Conservation (phyloP, 2,113 vertebrate species). For the Pteruthius melanotis region DNA sequence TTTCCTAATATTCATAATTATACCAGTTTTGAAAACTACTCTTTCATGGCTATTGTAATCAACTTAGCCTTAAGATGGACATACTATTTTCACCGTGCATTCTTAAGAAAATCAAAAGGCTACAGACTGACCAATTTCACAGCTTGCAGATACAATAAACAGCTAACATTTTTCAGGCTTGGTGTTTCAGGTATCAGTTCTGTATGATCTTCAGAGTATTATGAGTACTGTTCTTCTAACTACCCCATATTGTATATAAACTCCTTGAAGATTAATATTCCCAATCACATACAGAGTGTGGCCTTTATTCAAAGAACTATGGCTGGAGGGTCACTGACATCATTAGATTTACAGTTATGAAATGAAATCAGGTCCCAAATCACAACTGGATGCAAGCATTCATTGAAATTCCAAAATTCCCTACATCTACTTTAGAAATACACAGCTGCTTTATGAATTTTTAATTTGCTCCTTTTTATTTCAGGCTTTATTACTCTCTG, state of each 20-base stretch:
- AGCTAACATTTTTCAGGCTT: neutral
- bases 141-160: neutral
- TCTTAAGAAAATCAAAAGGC: neutral
- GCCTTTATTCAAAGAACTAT: neutral
- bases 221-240: neutral
- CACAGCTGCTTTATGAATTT: slow-evolving; percentile 5
- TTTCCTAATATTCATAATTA: neutral
- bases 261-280: neutral
- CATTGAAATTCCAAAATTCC: neutral
- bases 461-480: neutral
- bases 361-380: neutral
- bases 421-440: neutral
- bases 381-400: neutral
- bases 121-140: neutral
- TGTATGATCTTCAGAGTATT: neutral
- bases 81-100: neutral
- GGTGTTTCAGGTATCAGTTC: neutral
- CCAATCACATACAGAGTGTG: neutral
- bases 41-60: neutral
- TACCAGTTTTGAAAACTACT: neutral
- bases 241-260: neutral
- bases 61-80: neutral
- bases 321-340: neutral
- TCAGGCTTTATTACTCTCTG: neutral
- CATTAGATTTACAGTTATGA: neutral